Evolutionary conservation across 2,797 vertebrate genomes (phyloP).

Genomic region (Craterocephalus amniculus): DNA sequence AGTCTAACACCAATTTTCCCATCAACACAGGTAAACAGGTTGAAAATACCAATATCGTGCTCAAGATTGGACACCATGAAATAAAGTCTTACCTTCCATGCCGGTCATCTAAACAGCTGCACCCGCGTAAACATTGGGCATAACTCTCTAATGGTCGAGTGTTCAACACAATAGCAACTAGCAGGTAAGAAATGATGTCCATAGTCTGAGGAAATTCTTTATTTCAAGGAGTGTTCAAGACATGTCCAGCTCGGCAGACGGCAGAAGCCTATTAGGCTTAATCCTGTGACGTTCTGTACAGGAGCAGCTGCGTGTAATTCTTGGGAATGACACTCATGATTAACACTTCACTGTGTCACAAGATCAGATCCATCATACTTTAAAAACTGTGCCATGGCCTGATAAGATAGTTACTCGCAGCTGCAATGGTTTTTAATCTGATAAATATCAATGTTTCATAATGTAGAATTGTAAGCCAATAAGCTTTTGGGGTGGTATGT

Average conservation of each 20-base stretch:
- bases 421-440: neutral
- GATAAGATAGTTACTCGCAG: neutral
- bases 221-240: slow-evolving; percentile 74
- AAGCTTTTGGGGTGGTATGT: neutral
- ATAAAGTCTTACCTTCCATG: slow-evolving; percentile 88
- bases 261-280: slow-evolving; percentile 74
- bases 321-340: slow-evolving; percentile 39
- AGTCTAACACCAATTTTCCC: neutral
- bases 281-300: slow-evolving; percentile 62
- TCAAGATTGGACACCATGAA: slow-evolving; percentile 10
- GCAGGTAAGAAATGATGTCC: slow-evolving; percentile 80
- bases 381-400: neutral
- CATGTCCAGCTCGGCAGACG: slow-evolving; percentile 67
- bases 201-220: slow-evolving; percentile 82
- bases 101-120: slow-evolving; percentile 87
- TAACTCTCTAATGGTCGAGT: slow-evolving; percentile 49
- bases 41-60: slow-evolving; percentile 11
- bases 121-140: slow-evolving; percentile 84
- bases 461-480: neutral
- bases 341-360: slow-evolving; percentile 41
- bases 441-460: neutral
- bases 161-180: slow-evolving; percentile 80
- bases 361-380: slow-evolving; percentile 14
- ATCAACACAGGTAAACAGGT: slow-evolving; percentile 22
- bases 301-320: slow-evolving; percentile 60